phyloP scores from a whole-genome alignment of 2,113 vertebrate species.

The Suncus etruscus region DNA sequence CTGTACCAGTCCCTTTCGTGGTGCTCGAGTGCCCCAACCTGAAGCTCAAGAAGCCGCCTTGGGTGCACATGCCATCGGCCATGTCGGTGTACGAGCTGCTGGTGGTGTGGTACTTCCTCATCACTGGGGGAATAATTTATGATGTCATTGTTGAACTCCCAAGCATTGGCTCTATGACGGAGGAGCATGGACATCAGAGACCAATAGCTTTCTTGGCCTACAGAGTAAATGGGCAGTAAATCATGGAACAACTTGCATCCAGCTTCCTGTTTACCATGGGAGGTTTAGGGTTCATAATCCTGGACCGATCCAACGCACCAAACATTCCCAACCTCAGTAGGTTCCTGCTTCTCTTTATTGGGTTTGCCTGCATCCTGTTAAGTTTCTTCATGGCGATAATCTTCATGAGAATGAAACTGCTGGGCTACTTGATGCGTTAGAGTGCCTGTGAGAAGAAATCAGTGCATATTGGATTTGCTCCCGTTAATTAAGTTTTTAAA shows the following conservation, averaged over 20 bases:
- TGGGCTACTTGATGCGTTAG: slow-evolving; percentile 98
- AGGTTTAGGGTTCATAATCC: slow-evolving; percentile 97
- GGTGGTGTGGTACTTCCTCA: too few species aligned
- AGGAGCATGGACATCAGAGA: too few species aligned
- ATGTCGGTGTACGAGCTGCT: too few species aligned
- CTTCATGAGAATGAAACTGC: slow-evolving; percentile 99
- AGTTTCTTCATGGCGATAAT: slow-evolving; percentile 99
- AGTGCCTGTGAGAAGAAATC: slow-evolving; percentile 65
- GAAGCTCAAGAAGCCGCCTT: too few species aligned
- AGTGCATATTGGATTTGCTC: slow-evolving; percentile 72
- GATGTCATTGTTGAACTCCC: too few species aligned
- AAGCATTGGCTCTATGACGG: too few species aligned
- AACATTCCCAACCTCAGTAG: slow-evolving; percentile 99
- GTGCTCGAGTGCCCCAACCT: too few species aligned
- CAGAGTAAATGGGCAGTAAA: slow-evolving; percentile 98
- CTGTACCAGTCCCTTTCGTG: too few species aligned
- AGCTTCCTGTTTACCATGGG: slow-evolving; percentile 99
- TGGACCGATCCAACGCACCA: slow-evolving; percentile 98
- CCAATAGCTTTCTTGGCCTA: too few species aligned
- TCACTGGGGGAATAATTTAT: too few species aligned
- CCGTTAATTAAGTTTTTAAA: slow-evolving; percentile 69
- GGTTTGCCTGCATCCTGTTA: slow-evolving; percentile 97
- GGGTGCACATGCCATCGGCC: too few species aligned
- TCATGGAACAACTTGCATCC: slow-evolving; percentile 98
- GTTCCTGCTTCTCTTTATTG: slow-evolving; percentile 98